These are phyloP conservation scores for Aulostomus chinensis DNA, from an alignment of 2,797 vertebrate species.

Conservation along the genomic window DNA sequence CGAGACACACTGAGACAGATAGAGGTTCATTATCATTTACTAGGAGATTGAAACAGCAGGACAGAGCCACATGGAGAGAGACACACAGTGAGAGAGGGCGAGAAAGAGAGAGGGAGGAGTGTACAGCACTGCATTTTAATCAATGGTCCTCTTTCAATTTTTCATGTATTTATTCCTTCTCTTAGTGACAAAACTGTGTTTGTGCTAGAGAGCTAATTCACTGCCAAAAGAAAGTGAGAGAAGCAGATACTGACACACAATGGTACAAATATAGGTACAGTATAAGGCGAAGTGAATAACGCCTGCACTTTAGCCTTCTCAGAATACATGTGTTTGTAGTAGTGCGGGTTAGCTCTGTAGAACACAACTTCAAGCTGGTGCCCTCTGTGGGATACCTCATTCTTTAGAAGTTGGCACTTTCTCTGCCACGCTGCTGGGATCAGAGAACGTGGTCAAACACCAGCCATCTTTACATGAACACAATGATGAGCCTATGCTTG, in stretches of 20 bases:
- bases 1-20: conserved; percentile 67
- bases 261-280: background rate
- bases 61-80: conserved; percentile 46
- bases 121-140: conserved; percentile 18
- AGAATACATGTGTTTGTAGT: background rate
- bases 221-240: background rate
- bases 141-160: conserved; percentile 37
- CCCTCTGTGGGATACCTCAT: conserved; percentile 23
- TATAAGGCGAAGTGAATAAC: conserved; percentile 3
- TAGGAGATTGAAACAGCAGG: conserved; percentile 72
- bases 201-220: too few species aligned
- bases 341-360: conserved; percentile 4
- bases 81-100: conserved; percentile 10
- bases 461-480: conserved; percentile 17
- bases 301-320: conserved; percentile 23
- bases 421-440: conserved; percentile 33
- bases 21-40: conserved; percentile 77
- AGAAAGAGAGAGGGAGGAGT: conserved; percentile 8
- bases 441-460: conserved; percentile 29
- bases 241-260: background rate
- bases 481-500: conserved; percentile 12
- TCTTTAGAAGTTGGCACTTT: conserved; percentile 25
- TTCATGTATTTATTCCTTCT: conserved; percentile 6
- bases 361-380: conserved; percentile 30
- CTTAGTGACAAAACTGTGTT: background rate